Conservation (phyloP, 2,797 vertebrate species). For the Crypturellus tataupa region DNA sequence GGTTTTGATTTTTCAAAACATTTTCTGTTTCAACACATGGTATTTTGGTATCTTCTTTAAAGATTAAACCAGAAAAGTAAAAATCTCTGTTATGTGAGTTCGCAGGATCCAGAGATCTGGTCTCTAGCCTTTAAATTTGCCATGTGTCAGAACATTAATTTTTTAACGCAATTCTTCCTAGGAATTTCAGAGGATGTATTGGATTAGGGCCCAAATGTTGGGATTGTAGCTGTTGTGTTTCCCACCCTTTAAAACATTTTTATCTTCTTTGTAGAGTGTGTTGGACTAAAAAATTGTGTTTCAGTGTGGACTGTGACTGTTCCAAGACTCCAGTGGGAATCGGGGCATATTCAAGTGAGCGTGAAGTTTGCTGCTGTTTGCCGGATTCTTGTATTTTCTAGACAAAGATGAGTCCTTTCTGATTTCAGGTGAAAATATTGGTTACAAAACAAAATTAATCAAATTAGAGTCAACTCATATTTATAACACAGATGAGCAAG, state of each 20-base stretch:
- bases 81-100: fast-evolving
- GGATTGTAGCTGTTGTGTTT: background rate
- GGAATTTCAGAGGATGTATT: background rate
- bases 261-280: background rate
- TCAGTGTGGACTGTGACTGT: background rate
- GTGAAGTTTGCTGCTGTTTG: background rate
- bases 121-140: background rate
- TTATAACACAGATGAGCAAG: background rate
- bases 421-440: background rate
- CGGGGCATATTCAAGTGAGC: background rate
- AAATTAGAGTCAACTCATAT: background rate
- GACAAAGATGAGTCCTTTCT: background rate
- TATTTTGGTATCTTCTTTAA: background rate
- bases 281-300: background rate
- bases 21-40: background rate
- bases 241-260: background rate
- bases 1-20: background rate
- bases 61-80: background rate
- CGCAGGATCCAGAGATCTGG: background rate
- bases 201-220: background rate
- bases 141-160: background rate
- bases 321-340: background rate
- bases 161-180: background rate
- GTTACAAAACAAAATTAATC: background rate
- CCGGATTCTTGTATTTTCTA: background rate